Evolutionary conservation across 2,797 vertebrate species (phyloP), one percentile per base, ranked within the genome.

Genomic region (Tadarida brasiliensis): DNA sequence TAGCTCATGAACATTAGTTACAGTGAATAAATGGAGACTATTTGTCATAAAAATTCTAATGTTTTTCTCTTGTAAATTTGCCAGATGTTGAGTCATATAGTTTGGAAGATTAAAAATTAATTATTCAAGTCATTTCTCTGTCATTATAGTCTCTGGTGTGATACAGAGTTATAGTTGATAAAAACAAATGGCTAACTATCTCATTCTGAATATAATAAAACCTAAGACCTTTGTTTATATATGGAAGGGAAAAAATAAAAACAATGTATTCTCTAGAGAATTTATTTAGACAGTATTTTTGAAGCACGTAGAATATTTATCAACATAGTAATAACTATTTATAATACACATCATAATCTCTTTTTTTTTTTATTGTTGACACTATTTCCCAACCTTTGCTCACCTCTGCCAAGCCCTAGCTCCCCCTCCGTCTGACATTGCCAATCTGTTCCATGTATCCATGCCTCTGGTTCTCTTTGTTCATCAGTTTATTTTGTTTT

Each of bases 1-100:
- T 71, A 87, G 49, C 74, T 96, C 26, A 65, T 95, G 85, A 97
- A 80, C 17, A 47, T 97, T 97, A 97, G 91, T 93, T 98, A 87
- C 90, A 95, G 33, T 68, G 87, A 95, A 74, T 97, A 94, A 88
- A 76, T 11, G 88, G 91, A 97, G 20, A 94, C 28, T 54, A n/a
- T 67, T 57, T 78, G 70, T 97, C 77, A 94, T 96, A 97, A 98
- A 97, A 97, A 96, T 87, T 96, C 80, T 92, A 91, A 97, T 91
- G 57, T 87, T 97, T 98, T 91, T 91, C 74, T 95, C 88, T 94
- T 97, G 63, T 96, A 98, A 98, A 96, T 94, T 57, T 97, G 94
- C 87, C 98, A 98, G 97, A 97, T 97, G 90, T 97, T 97, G 82
- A 98, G 65, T 96, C 96, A 96, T 73, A 94, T 90, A 76, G 90